A percentile compares a stretch with the other conserved stretches of the same genome.
These are phyloP conservation scores for Drosophila fulvimacula DNA, from an alignment of 2,888 invertebrate species.

Conservation along the genomic window DNA sequence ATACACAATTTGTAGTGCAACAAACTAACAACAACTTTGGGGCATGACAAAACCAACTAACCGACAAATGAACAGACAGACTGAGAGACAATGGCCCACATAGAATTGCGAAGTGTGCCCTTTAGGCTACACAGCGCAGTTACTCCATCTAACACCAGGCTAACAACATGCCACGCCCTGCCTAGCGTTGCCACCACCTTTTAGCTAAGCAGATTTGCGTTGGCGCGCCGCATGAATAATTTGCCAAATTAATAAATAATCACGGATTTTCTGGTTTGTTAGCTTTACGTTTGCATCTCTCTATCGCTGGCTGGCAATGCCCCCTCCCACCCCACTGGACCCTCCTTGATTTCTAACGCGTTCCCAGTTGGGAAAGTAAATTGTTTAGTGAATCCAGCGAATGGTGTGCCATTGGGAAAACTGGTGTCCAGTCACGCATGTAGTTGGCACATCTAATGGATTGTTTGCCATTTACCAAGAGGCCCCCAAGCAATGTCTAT, in stretches of 20 bases:
- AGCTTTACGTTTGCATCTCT: constrained; percentile 55
- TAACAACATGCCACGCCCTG: constrained; percentile 1
- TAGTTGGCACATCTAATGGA: constrained; percentile 63
- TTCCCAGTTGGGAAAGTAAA: constrained; percentile 41
- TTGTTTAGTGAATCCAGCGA: constrained; percentile 34
- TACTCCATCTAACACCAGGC: constrained; percentile 14
- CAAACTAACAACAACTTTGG: constrained; percentile 52
- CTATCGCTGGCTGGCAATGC: not conserved
- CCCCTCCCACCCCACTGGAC: not conserved
- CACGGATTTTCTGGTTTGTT: constrained; percentile 76
- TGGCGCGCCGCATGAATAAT: constrained; percentile 70
- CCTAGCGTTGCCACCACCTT: not conserved
- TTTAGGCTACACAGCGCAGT: constrained; percentile 23
- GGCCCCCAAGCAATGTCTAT: constrained; percentile 18
- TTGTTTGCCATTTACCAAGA: constrained; percentile 52
- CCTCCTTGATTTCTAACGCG: constrained; percentile 3
- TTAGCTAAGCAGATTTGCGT: constrained; percentile 58
- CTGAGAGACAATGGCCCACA: constrained; percentile 38
- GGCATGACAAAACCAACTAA: constrained; percentile 40
- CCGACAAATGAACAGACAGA: constrained; percentile 30
- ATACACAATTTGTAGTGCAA: constrained; percentile 34
- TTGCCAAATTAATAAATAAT: constrained; percentile 76
- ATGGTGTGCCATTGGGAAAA: constrained; percentile 26
- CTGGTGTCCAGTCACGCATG: constrained; percentile 63
- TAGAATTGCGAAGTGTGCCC: constrained; percentile 35